phyloP scores from a whole-genome alignment of 1,140 invertebrate genomes.

The Meloidogyne exigua region DNA sequence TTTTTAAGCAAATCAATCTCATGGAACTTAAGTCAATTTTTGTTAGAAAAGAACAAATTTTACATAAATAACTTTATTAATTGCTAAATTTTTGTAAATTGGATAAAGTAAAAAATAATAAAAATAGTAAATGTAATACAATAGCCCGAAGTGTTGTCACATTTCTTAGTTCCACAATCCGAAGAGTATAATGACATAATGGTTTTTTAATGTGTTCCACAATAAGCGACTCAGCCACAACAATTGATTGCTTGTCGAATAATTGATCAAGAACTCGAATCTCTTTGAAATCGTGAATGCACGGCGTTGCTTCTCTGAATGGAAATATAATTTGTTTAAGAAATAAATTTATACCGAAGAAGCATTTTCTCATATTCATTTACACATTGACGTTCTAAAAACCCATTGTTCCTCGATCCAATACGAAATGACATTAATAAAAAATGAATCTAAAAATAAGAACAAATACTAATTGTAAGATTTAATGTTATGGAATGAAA shows the following conservation, averaged over 20 bases:
- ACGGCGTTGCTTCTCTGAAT: background rate
- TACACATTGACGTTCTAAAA: background rate
- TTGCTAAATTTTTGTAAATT: background rate
- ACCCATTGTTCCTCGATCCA: background rate
- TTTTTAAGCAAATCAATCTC: constrained; percentile 20
- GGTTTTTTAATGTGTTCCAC: constrained; percentile 5
- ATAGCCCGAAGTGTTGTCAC: constrained; percentile 7
- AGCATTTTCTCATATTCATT: background rate
- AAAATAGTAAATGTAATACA: constrained; percentile 6
- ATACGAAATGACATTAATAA: background rate
- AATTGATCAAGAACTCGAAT: constrained; percentile 10
- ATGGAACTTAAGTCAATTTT: constrained; percentile 9
- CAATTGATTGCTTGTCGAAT: constrained; percentile 14
- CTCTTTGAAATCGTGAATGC: constrained; percentile 9
- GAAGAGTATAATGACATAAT: constrained; percentile 8
- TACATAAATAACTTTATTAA: background rate
- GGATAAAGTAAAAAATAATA: background rate
- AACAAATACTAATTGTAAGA: too few species aligned
- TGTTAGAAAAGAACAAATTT: background rate
- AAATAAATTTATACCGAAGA: constrained; percentile 1
- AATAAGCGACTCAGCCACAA: constrained; percentile 19
- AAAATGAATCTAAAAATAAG: background rate
- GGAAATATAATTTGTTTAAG: background rate
- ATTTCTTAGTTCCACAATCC: constrained; percentile 22
- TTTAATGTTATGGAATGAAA: too few species aligned